Base-by-base conservation (phyloP, 2,797 vertebrate species). In the Hirundo rustica region DNA sequence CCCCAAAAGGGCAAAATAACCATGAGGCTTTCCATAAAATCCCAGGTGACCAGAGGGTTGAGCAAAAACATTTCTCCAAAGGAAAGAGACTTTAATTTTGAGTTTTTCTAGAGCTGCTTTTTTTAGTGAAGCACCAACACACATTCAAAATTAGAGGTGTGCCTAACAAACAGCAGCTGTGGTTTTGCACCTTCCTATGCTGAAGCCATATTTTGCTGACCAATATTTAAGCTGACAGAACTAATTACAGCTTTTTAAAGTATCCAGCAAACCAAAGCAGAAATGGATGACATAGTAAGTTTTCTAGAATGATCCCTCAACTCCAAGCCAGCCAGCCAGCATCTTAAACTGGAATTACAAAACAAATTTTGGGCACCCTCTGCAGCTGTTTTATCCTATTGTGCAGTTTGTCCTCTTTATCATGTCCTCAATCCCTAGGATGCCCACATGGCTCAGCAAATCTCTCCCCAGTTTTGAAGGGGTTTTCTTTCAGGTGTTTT, bases 161-260 rank as follows among this genome's bases (percentile, higher is more conserved):
- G 68, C 34, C 88, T 15, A 64, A 68, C 11, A 40, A 74, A 42
- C 50, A 84, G 79, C 92, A 90, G 76, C 92, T 96, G 95, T 48
- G 66, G 81, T 68, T 90, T 81, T 86, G 80, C 86, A 81, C 93
- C 93, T 94, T 86, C 73, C 79, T n/a, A 17, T 65, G 54, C 48
- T 14, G 29, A 70, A 92, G 47, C 27, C 5, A 3, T 17, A 42
- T 61, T 90, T 75, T 90, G 83, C 73, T 81, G 65, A 88, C 76
- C 93, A 93, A 62, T 81, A 88, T 86, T 95, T 78, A 86, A 88
- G 79, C 10, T 26, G 62, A 90, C 62, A 71, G 44, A 78, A 81
- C 44, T 84, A 75, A 94, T 94, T 68, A 72, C 51, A 36, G 80
- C 83, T 84, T 93, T 86, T 84, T 65, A 17, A 75, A 81, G 58